Evolutionary conservation across 2,113 vertebrate species (phyloP).

Genomic region (Otis tarda): DNA sequence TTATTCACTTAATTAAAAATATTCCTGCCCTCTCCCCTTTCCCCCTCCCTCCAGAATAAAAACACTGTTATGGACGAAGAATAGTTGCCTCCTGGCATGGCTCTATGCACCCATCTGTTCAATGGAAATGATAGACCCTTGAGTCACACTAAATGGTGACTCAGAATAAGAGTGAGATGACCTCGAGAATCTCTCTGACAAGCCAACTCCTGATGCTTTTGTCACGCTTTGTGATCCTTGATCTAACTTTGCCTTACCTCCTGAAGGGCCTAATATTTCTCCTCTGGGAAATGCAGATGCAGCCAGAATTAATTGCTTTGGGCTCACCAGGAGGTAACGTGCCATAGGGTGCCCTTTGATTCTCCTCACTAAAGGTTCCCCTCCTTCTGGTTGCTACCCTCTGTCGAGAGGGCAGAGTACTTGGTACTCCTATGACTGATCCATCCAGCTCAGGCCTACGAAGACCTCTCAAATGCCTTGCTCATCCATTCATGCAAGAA

Average conservation of each 20-base stretch:
- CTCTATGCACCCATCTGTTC: background rate
- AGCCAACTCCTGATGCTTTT: background rate
- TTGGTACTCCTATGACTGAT: background rate
- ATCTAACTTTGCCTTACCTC: background rate
- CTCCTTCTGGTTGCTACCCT: background rate
- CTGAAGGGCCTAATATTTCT: background rate
- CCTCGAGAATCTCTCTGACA: background rate
- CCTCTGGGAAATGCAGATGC: background rate
- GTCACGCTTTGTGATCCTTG: background rate
- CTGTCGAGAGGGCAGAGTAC: background rate
- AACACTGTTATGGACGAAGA: background rate
- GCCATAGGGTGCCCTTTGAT: background rate
- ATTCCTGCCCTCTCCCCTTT: background rate
- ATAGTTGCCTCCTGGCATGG: background rate
- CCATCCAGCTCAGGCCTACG: background rate
- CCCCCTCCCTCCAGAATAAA: background rate
- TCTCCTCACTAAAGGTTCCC: background rate
- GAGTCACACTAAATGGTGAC: background rate
- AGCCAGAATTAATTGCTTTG: background rate
- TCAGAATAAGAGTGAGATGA: background rate
- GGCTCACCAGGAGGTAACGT: background rate
- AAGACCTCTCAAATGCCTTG: background rate
- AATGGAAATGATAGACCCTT: background rate
- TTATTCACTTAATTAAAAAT: background rate
- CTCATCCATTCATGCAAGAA: background rate